phyloP scores from a whole-genome alignment of 2,113 vertebrate species.

The Rattus rattus region DNA sequence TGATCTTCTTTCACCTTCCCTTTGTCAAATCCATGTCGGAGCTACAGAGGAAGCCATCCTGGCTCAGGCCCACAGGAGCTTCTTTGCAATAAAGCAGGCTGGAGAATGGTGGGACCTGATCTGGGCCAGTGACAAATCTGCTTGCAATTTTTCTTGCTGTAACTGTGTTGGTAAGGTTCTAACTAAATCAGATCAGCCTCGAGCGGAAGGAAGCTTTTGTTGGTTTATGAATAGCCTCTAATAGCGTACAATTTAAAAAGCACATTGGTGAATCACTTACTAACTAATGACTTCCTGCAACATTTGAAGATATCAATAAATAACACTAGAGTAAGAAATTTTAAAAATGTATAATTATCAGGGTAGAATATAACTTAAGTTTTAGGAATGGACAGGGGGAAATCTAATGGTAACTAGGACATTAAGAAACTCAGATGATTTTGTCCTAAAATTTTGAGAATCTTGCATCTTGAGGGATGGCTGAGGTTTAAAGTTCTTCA shows the following conservation, averaged over 20 bases:
- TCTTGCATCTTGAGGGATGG: neutral
- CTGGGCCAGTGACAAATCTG: neutral
- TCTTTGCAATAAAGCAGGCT: neutral
- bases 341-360: neutral
- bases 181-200: neutral
- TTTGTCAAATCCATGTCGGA: neutral
- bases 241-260: neutral
- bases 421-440: constrained; percentile 14
- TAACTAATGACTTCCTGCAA: constrained; percentile 18
- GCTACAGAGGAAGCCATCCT: fast-evolving
- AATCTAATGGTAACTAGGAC: neutral
- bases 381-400: neutral
- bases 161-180: neutral
- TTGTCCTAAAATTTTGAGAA: neutral
- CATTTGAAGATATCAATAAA: neutral
- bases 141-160: neutral
- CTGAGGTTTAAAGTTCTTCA: neutral
- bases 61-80: neutral
- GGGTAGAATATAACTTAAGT: neutral
- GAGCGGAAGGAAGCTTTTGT: neutral
- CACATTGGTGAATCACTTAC: neutral
- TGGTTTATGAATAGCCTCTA: neutral
- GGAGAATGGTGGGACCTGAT: fast-evolving
- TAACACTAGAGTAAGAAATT: neutral
- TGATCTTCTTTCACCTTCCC: neutral